Conservation (phyloP, 2,888 invertebrate genomes). For the Buathra laborator region DNA sequence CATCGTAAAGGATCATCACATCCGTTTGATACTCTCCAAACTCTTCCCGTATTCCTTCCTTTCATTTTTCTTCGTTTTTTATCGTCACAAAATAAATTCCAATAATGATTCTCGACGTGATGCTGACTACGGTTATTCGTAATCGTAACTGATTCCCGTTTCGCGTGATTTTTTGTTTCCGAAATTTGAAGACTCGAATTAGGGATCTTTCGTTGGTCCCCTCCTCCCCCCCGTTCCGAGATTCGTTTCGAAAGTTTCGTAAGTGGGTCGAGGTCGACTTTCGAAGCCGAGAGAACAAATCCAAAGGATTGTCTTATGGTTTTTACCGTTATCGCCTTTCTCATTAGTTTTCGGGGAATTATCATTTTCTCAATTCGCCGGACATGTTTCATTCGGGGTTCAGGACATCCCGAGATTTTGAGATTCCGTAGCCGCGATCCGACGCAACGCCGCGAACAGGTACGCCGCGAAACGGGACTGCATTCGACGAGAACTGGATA, state of each 20-base stretch:
- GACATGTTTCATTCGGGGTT: background rate
- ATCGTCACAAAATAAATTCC: no score
- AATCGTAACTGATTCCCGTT: no score
- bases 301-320: slow-evolving; percentile 62
- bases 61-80: no score
- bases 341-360: background rate
- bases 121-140: no score
- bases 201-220: slow-evolving; percentile 39
- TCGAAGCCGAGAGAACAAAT: slow-evolving; percentile 46
- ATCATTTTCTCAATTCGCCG: background rate
- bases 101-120: no score
- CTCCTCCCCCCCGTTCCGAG: background rate
- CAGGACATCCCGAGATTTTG: slow-evolving; percentile 17
- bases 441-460: slow-evolving; percentile 14
- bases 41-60: no score
- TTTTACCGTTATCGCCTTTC: slow-evolving; percentile 58
- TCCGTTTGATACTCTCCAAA: background rate
- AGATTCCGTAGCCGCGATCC: slow-evolving; percentile 23
- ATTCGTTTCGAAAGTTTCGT: slow-evolving; percentile 61
- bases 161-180: slow-evolving; percentile 28
- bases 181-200: slow-evolving; percentile 41
- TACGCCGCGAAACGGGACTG: slow-evolving; percentile 27
- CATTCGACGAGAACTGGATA: slow-evolving; percentile 10
- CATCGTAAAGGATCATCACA: background rate
- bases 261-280: slow-evolving; percentile 68